Percentiles rank a stretch among this genome's conserved stretches.
These are phyloP conservation scores for Gouania willdenowi DNA, from an alignment of 2,797 vertebrate genomes.

Conservation along the genomic window DNA sequence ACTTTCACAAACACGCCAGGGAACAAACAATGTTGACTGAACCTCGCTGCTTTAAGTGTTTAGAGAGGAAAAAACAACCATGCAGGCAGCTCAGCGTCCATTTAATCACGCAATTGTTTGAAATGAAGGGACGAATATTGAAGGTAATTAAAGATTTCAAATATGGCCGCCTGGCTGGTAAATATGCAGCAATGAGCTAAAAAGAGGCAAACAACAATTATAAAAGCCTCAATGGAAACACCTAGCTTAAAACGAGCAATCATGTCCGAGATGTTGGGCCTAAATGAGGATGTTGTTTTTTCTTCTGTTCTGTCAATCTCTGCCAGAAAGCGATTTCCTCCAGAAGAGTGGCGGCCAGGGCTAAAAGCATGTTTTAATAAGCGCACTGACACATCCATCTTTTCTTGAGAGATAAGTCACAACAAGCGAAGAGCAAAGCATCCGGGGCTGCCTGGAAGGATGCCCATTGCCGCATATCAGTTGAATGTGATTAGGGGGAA, in stretches of 20 bases:
- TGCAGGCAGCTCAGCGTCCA: constrained; percentile 36
- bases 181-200: constrained; percentile 60
- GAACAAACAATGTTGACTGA: constrained; percentile 45
- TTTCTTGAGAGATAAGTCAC: constrained; percentile 79
- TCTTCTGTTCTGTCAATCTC: constrained; percentile 77
- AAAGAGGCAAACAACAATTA: constrained; percentile 70
- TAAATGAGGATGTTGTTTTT: constrained; percentile 79
- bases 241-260: constrained; percentile 75
- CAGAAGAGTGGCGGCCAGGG: constrained; percentile 67
- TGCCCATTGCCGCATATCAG: constrained; percentile 67
- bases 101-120: constrained; percentile 73
- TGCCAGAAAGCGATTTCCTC: constrained; percentile 73
- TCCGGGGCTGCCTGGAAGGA: constrained; percentile 69
- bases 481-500: constrained; percentile 59
- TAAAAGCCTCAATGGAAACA: constrained; percentile 71
- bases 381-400: constrained; percentile 76
- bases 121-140: constrained; percentile 59
- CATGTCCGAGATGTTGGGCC: constrained; percentile 71
- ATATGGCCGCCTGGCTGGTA: constrained; percentile 47
- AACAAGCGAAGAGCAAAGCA: constrained; percentile 59
- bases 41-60: constrained; percentile 47
- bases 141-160: constrained; percentile 78
- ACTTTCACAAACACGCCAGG: constrained; percentile 50
- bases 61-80: constrained; percentile 29
- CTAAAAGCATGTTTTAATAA: constrained; percentile 82